phyloP scores from a whole-genome alignment of 2,888 invertebrate species.

The Diplazon laetatorius region DNA sequence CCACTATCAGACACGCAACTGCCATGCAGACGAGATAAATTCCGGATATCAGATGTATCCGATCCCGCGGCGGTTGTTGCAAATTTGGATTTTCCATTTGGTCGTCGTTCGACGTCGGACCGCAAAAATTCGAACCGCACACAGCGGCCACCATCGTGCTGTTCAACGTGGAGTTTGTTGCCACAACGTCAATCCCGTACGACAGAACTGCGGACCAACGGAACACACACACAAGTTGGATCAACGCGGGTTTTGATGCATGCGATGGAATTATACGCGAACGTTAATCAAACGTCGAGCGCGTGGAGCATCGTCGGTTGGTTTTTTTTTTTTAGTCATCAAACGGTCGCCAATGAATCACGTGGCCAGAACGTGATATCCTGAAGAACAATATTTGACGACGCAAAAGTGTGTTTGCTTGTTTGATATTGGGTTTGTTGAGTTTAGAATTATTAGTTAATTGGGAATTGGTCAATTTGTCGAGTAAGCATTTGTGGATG shows the following conservation, averaged over 20 bases:
- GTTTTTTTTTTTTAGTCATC: too few species aligned
- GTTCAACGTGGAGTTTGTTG: constrained; percentile 77
- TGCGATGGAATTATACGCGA: constrained; percentile 26
- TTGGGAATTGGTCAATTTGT: too few species aligned
- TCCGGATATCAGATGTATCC: constrained; percentile 91
- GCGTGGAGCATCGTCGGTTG: background rate
- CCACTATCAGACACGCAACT: constrained; percentile 89
- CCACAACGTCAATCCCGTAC: constrained; percentile 73
- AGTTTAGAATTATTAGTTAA: too few species aligned
- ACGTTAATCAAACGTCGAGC: constrained; percentile 7
- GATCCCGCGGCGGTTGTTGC: constrained; percentile 87
- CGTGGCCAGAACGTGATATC: too few species aligned
- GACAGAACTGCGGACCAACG: constrained; percentile 76
- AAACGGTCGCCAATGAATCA: too few species aligned
- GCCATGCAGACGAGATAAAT: constrained; percentile 93
- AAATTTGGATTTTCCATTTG: constrained; percentile 87
- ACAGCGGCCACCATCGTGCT: constrained; percentile 83
- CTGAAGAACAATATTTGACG: too few species aligned
- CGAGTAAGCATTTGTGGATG: too few species aligned
- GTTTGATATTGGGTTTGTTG: too few species aligned
- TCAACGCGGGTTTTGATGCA: constrained; percentile 11
- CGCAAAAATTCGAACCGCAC: constrained; percentile 91
- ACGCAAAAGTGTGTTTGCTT: too few species aligned
- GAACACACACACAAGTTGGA: background rate
- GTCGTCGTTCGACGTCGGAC: constrained; percentile 82